Evolutionary conservation across 2,797 vertebrate species (phyloP).

Genomic region (Pteropus rufus): DNA sequence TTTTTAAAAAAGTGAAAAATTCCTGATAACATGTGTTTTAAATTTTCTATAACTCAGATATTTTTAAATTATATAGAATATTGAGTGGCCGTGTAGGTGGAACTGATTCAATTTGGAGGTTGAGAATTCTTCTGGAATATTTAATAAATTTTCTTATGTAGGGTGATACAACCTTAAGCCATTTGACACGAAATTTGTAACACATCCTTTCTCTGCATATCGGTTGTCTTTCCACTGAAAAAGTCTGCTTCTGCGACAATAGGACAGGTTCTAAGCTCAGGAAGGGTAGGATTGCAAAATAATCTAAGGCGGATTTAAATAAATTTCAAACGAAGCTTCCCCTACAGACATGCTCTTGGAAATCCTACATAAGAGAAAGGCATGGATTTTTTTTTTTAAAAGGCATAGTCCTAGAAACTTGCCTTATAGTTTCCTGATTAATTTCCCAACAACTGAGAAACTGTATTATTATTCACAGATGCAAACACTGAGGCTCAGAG

Average conservation of each 20-base stretch:
- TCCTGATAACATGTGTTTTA: neutral
- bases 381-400: neutral
- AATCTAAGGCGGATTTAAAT: conserved; percentile 54
- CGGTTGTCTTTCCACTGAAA: neutral
- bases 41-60: conserved; percentile 17
- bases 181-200: neutral
- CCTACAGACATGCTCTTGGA: neutral
- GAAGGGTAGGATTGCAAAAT: conserved; percentile 34
- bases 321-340: conserved; percentile 54
- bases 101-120: neutral
- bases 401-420: neutral
- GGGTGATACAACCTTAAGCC: neutral
- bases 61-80: conserved; percentile 15
- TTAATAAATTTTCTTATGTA: neutral
- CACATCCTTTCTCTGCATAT: neutral
- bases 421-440: neutral
- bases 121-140: conserved; percentile 1
- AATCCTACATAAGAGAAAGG: neutral
- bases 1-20: conserved; percentile 14
- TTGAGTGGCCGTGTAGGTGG: neutral
- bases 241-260: neutral
- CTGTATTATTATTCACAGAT: neutral
- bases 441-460: neutral
- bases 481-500: neutral
- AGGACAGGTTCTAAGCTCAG: neutral